Percentiles rank a stretch among this genome's conserved stretches.
phyloP scores from a whole-genome alignment of 2,888 invertebrate species.

The Drosophila cognata region DNA sequence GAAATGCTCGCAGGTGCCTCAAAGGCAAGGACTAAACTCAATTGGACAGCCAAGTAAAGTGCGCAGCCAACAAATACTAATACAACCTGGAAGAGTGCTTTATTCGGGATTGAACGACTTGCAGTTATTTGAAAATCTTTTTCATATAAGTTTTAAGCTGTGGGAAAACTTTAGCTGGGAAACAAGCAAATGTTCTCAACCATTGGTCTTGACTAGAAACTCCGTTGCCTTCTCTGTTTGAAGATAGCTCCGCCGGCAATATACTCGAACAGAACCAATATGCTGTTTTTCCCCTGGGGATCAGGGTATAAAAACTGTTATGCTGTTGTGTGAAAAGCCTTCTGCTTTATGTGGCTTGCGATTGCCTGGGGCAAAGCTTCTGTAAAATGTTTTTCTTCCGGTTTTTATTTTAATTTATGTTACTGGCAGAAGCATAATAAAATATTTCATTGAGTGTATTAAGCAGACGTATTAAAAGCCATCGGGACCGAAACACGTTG shows the following conservation, averaged over 20 bases:
- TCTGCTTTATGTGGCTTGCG: conserved; percentile 41
- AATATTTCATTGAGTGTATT: conserved; percentile 70
- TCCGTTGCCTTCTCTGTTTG: fast-evolving
- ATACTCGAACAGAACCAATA: not conserved
- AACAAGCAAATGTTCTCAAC: not conserved
- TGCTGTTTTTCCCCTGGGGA: not conserved
- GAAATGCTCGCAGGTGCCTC: not conserved
- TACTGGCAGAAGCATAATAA: conserved; percentile 58
- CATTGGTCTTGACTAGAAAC: no score
- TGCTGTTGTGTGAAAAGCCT: conserved; percentile 13
- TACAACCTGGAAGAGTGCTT: not conserved
- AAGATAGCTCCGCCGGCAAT: not conserved
- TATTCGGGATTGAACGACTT: not conserved
- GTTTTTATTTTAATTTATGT: conserved; percentile 19
- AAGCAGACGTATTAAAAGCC: conserved; percentile 44
- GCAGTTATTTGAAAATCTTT: not conserved
- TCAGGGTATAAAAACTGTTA: conserved; percentile 12
- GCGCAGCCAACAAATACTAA: conserved; percentile 30
- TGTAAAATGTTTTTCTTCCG: conserved; percentile 20
- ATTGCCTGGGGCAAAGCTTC: conserved; percentile 36
- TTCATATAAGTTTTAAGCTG: not conserved
- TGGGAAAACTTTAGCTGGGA: not conserved
- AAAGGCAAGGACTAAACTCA: conserved; percentile 24
- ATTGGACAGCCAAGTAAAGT: conserved; percentile 58
- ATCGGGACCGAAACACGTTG: conserved; percentile 41